phyloP scores from a whole-genome alignment of 2,113 vertebrate genomes.

The Pleuronectes platessa region DNA sequence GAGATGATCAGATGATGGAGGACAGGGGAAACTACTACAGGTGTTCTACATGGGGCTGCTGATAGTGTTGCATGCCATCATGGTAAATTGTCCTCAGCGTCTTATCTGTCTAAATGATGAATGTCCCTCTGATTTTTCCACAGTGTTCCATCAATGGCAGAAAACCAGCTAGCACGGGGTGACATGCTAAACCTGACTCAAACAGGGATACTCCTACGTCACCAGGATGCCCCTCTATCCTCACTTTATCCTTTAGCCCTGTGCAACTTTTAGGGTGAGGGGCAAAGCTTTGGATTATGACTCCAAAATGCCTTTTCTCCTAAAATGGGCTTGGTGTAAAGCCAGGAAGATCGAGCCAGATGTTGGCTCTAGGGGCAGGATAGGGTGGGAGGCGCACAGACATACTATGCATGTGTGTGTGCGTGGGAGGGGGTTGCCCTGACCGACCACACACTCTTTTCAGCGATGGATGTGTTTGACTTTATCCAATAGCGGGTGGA shows the following conservation, averaged over 20 bases:
- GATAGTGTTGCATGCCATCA: not conserved
- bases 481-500: not conserved
- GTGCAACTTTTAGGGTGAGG: not conserved
- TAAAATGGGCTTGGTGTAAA: too few species aligned
- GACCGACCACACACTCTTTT: conserved; percentile 25
- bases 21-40: not conserved
- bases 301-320: not conserved
- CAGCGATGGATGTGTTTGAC: conserved; percentile 32
- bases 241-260: not conserved
- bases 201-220: not conserved
- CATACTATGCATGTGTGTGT: not conserved
- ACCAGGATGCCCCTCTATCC: not conserved
- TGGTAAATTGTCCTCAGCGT: not conserved
- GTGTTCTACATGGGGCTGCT: not conserved
- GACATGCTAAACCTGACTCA: not conserved
- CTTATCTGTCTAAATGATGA: not conserved
- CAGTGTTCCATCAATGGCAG: not conserved
- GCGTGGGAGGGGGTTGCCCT: not conserved
- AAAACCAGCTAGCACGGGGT: too few species aligned
- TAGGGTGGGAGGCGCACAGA: not conserved
- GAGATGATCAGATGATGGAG: not conserved
- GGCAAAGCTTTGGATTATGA: conserved; percentile 36
- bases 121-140: not conserved
- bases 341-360: conserved; percentile 59
- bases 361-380: conserved; percentile 39